Conservation (phyloP, 1,140 invertebrate genomes). For the Brachionus manjavacas region DNA sequence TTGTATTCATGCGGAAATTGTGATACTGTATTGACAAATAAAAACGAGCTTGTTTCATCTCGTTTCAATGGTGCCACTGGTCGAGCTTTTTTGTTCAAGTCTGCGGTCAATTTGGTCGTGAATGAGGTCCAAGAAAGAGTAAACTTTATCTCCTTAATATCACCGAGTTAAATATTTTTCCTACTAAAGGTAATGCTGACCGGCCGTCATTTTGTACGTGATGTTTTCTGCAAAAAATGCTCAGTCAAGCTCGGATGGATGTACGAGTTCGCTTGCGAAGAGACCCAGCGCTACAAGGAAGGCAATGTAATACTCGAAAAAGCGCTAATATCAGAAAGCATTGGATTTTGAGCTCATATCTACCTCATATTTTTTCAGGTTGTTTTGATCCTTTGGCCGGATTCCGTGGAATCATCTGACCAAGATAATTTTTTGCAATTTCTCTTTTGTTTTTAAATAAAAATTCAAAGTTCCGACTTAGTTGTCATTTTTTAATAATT, state of each 20-base stretch:
- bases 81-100: constrained; percentile 80
- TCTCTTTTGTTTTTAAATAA: neutral
- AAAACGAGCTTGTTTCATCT: constrained; percentile 85
- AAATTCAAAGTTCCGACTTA: neutral
- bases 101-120: constrained; percentile 44
- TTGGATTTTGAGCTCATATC: constrained; percentile 46
- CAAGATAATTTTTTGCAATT: neutral
- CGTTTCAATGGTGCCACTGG: constrained; percentile 91
- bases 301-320: constrained; percentile 75
- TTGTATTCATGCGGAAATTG: constrained; percentile 89
- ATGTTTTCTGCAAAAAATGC: constrained; percentile 95
- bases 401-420: neutral
- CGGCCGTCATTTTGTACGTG: constrained; percentile 87
- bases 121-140: constrained; percentile 42
- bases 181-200: constrained; percentile 55
- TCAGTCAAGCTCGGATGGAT: constrained; percentile 63
- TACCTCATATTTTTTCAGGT: neutral
- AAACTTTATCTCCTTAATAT: neutral
- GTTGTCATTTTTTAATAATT: neutral
- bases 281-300: constrained; percentile 93
- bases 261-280: constrained; percentile 78
- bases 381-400: neutral
- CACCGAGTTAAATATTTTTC: neutral
- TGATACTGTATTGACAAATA: constrained; percentile 89
- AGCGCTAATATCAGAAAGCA: constrained; percentile 56